Conservation (phyloP, 2,797 vertebrate species). For the Tolypeutes matacus region DNA sequence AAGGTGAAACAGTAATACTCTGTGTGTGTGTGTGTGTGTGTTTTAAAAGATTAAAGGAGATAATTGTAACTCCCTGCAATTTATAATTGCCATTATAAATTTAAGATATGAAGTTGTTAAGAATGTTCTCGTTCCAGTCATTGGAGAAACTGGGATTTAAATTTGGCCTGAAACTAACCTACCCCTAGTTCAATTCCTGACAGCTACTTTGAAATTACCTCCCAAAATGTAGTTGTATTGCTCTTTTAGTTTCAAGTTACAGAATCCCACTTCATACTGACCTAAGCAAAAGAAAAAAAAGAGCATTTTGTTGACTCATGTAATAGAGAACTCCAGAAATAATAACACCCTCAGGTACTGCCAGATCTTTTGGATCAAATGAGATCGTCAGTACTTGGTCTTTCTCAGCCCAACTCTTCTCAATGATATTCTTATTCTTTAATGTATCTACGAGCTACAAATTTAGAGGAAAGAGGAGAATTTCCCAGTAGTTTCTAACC, state of each 20-base stretch:
- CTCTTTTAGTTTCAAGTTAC: constrained; percentile 17
- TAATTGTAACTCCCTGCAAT: background rate
- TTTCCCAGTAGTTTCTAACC: background rate
- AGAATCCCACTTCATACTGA: background rate
- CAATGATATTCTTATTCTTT: background rate
- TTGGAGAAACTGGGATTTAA: background rate
- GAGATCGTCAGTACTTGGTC: background rate
- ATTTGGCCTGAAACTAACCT: constrained; percentile 7
- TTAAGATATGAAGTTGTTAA: constrained; percentile 16
- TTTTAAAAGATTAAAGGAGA: background rate
- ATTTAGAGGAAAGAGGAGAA: constrained; percentile 26
- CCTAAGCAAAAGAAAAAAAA: background rate
- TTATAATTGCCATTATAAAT: constrained; percentile 25
- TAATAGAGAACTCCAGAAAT: background rate
- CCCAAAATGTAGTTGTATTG: background rate
- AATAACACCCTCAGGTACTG: background rate
- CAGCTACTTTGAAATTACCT: constrained; percentile 12
- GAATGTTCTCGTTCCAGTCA: background rate
- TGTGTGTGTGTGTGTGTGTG: background rate
- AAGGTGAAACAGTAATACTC: background rate
- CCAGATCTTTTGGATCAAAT: constrained; percentile 12
- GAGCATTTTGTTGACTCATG: background rate
- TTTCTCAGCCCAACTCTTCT: background rate
- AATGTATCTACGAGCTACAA: background rate
- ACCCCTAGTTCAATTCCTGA: background rate